Evolutionary conservation across 2,113 vertebrate species (phyloP).

Genomic region (Speoplatyrhinus poulsoni): DNA sequence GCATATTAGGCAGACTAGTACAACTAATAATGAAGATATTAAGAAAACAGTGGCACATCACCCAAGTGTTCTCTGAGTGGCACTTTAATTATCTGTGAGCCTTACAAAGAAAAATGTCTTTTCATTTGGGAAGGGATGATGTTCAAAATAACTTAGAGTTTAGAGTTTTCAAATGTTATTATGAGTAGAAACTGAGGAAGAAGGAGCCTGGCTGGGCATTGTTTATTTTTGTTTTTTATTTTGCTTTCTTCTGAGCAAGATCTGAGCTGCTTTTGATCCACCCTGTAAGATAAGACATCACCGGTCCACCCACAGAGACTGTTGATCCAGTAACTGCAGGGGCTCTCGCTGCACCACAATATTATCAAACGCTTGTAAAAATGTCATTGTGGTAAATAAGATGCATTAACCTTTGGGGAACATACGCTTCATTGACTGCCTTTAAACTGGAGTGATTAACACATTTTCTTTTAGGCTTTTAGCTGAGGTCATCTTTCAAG

Average conservation of each 20-base stretch:
- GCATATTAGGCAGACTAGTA: too few relatives aligned
- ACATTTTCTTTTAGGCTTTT: slow-evolving; percentile 33
- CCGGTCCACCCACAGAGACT: not conserved
- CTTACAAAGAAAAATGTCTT: not conserved
- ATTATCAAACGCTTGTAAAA: slow-evolving; percentile 54
- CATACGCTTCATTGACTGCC: slow-evolving; percentile 35
- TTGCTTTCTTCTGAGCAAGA: not conserved
- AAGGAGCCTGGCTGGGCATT: not conserved
- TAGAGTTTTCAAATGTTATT: not conserved
- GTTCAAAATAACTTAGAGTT: not conserved
- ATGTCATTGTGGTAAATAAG: slow-evolving; percentile 55
- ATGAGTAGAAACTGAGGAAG: not conserved
- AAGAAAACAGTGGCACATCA: not conserved
- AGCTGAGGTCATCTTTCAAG: slow-evolving; percentile 19
- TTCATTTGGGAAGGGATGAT: not conserved
- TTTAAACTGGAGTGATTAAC: slow-evolving; percentile 52
- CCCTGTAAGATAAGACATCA: slow-evolving; percentile 5
- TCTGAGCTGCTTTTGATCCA: slow-evolving; percentile 7
- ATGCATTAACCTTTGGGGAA: slow-evolving; percentile 47
- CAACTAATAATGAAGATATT: not conserved
- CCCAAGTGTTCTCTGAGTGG: not conserved
- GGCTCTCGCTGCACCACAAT: slow-evolving; percentile 24
- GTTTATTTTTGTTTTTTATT: too few relatives aligned
- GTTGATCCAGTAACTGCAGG: slow-evolving; percentile 22
- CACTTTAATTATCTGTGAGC: not conserved